phyloP scores from a whole-genome alignment of 2,888 invertebrate species.

The Cerastis rubricosa region DNA sequence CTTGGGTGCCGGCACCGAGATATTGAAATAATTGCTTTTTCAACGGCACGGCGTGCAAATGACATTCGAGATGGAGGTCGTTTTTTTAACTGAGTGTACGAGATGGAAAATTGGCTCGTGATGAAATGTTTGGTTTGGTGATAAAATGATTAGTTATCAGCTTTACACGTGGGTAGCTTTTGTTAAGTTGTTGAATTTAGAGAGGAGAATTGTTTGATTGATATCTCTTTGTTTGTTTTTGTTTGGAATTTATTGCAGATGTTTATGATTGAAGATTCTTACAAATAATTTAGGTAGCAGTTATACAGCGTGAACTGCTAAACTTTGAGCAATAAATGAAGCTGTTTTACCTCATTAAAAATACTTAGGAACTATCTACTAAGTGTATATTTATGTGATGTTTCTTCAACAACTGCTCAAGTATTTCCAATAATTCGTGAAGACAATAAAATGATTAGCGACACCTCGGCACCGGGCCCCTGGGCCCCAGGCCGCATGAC shows the following conservation, averaged over 20 bases:
- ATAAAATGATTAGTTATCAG: conserved; percentile 67
- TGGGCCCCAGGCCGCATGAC: conserved; percentile 56
- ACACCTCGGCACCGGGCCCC: conserved; percentile 72
- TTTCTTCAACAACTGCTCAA: conserved; percentile 57
- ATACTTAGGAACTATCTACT: conserved; percentile 47
- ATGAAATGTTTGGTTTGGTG: conserved; percentile 84
- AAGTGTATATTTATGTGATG: conserved; percentile 55
- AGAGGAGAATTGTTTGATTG: conserved; percentile 13
- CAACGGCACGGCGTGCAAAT: conserved; percentile 90
- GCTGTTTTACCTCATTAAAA: conserved; percentile 39
- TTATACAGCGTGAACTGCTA: not conserved
- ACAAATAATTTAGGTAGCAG: not conserved
- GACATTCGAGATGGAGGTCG: conserved; percentile 91
- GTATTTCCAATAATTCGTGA: conserved; percentile 79
- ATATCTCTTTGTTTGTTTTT: conserved; percentile 17
- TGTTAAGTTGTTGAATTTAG: conserved; percentile 9
- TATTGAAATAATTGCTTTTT: conserved; percentile 91
- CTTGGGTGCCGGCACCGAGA: conserved; percentile 85
- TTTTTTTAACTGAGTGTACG: conserved; percentile 84
- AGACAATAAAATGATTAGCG: conserved; percentile 87
- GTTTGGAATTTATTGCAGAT: not conserved
- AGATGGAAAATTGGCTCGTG: conserved; percentile 86
- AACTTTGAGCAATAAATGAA: conserved; percentile 20
- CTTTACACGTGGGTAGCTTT: conserved; percentile 47
- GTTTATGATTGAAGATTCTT: conserved; percentile 1